Evolutionary conservation across 2,113 vertebrate species (phyloP).

Genomic region (Spea multiplicata): DNA sequence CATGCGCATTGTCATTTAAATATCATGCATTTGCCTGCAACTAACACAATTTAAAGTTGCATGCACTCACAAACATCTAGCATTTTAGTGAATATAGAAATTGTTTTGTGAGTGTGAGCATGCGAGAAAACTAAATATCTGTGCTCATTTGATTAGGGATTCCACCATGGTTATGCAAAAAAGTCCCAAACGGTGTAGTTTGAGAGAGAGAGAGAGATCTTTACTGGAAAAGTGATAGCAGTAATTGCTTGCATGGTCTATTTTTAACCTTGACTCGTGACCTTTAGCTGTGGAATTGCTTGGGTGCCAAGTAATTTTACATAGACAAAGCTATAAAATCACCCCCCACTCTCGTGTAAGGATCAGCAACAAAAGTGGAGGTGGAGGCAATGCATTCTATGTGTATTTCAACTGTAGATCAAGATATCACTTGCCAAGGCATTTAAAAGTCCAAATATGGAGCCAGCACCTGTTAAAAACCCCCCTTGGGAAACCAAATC

Average conservation of each 20-base stretch:
- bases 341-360: conserved; percentile 29
- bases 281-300: conserved; percentile 35
- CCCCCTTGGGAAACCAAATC: conserved; percentile 35
- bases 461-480: conserved; percentile 42
- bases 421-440: conserved; percentile 41
- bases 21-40: no score
- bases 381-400: conserved; percentile 9
- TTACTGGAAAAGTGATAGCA: conserved; percentile 17
- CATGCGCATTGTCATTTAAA: no score
- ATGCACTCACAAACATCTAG: no score
- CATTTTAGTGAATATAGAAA: no score
- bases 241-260: conserved; percentile 31
- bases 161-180: no score
- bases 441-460: conserved; percentile 36
- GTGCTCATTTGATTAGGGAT: no score
- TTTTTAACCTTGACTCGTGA: conserved; percentile 40
- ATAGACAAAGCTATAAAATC: conserved; percentile 47
- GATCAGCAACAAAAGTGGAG: conserved; percentile 39
- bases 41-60: no score
- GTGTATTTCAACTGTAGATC: conserved; percentile 28
- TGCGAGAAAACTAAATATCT: no score
- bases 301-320: conserved; percentile 35
- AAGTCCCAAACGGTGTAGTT: no score
- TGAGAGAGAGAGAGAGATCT: conserved; percentile 13
- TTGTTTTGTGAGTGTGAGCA: no score